Evolutionary conservation across 1,140 invertebrate species (phyloP).

Genomic region (Cyphomyrmex costatus): DNA sequence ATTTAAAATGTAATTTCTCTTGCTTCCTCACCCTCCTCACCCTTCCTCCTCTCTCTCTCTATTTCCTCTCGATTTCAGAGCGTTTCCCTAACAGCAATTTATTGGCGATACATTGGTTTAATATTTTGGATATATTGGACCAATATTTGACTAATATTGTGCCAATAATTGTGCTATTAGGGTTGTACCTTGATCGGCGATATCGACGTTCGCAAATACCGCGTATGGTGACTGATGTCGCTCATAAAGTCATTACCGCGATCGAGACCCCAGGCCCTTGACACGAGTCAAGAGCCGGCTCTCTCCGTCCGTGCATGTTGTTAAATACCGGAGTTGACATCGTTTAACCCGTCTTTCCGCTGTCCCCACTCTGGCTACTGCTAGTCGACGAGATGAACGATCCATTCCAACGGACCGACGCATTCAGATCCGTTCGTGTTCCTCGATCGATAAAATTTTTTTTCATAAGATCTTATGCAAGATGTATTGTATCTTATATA

Average conservation of each 20-base stretch:
- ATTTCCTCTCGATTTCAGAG: not conserved
- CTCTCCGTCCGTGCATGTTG: slow-evolving; percentile 77
- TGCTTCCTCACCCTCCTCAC: not conserved
- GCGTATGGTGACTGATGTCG: slow-evolving; percentile 72
- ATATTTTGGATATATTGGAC: too few species aligned
- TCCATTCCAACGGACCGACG: slow-evolving; percentile 69
- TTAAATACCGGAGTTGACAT: slow-evolving; percentile 85
- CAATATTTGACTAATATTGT: too few species aligned
- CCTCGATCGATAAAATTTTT: slow-evolving; percentile 23
- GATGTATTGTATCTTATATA: not conserved
- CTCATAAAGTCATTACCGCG: slow-evolving; percentile 80
- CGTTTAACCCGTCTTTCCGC: slow-evolving; percentile 84
- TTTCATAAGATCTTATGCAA: slow-evolving; percentile 2
- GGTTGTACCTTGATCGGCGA: slow-evolving; percentile 17
- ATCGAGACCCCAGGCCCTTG: slow-evolving; percentile 77
- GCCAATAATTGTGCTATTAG: too few species aligned
- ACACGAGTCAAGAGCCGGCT: slow-evolving; percentile 77
- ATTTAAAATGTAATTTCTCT: slow-evolving; percentile 5
- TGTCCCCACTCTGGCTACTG: slow-evolving; percentile 48
- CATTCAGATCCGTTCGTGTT: slow-evolving; percentile 41
- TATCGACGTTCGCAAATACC: slow-evolving; percentile 43
- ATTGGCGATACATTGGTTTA: too few species aligned
- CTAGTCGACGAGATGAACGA: slow-evolving; percentile 65
- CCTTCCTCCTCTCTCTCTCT: not conserved
- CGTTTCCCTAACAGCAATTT: not conserved